Conservation (phyloP, 2,113 vertebrate genomes). For the Actinemys pallida region DNA sequence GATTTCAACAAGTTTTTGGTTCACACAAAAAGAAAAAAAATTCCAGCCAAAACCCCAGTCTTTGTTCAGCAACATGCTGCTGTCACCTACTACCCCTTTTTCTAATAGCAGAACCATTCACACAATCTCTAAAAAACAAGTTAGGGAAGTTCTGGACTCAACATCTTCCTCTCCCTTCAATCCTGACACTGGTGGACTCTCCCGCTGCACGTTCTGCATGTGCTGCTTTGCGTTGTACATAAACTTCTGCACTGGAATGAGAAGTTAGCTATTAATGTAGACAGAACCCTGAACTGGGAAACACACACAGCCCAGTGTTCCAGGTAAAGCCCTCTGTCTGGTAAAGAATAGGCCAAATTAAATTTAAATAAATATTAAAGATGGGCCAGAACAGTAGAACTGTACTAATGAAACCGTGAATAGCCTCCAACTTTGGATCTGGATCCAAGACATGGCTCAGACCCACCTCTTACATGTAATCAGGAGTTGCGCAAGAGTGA, state of each 20-base stretch:
- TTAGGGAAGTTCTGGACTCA: no score
- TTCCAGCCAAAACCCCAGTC: neutral
- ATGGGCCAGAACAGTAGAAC: neutral
- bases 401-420: neutral
- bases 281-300: accelerated
- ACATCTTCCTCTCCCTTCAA: neutral
- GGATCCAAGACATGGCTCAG: neutral
- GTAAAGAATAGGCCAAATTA: neutral
- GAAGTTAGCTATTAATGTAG: neutral
- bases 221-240: no score
- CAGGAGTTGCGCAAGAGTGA: neutral
- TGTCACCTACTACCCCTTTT: neutral
- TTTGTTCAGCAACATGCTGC: neutral
- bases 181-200: neutral
- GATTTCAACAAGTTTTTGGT: accelerated
- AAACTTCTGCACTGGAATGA: neutral
- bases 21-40: neutral
- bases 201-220: neutral
- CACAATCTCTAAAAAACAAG: accelerated
- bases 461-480: neutral
- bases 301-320: no score
- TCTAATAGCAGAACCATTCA: neutral
- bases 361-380: neutral
- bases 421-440: neutral
- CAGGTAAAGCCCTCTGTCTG: neutral